Percentiles rank a stretch among this genome's conserved stretches.
Conservation (phyloP, 2,113 vertebrate genomes). For the Alectura lathami region DNA sequence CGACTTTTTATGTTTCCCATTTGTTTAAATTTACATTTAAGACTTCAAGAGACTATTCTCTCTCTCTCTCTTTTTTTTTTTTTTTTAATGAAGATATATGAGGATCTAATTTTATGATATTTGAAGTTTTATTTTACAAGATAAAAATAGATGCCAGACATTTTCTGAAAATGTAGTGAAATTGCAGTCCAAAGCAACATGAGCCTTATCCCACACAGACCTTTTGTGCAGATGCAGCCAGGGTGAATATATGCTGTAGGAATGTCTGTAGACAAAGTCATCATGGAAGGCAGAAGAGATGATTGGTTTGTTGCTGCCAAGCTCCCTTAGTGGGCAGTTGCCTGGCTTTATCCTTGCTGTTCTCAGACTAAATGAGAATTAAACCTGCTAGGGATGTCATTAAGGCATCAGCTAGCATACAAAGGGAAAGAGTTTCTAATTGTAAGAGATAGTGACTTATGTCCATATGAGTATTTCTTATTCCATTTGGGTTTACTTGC, state of each 20-base stretch:
- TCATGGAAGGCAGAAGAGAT: not conserved
- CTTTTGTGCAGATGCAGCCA: not conserved
- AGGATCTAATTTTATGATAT: not conserved
- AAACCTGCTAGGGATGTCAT: not conserved
- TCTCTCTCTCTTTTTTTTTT: not conserved
- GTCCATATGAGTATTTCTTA: not conserved
- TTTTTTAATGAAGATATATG: not conserved
- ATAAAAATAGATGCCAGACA: not conserved
- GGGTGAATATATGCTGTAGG: not conserved
- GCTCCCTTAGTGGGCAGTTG: not conserved
- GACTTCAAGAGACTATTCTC: not conserved
- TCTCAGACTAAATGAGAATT: not conserved
- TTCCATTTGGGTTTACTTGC: not conserved
- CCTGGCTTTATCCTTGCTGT: not conserved
- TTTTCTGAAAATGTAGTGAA: not conserved
- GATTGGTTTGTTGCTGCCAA: not conserved
- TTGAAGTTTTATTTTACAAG: not conserved
- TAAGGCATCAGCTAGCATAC: not conserved
- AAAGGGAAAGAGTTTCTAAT: not conserved
- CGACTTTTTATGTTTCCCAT: not conserved
- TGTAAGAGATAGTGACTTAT: not conserved
- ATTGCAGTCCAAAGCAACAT: not conserved
- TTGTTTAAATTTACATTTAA: not conserved
- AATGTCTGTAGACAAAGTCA: not conserved
- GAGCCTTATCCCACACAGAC: not conserved